phyloP scores from a whole-genome alignment of 2,113 vertebrate species.

The Myrmecophaga tridactyla region DNA sequence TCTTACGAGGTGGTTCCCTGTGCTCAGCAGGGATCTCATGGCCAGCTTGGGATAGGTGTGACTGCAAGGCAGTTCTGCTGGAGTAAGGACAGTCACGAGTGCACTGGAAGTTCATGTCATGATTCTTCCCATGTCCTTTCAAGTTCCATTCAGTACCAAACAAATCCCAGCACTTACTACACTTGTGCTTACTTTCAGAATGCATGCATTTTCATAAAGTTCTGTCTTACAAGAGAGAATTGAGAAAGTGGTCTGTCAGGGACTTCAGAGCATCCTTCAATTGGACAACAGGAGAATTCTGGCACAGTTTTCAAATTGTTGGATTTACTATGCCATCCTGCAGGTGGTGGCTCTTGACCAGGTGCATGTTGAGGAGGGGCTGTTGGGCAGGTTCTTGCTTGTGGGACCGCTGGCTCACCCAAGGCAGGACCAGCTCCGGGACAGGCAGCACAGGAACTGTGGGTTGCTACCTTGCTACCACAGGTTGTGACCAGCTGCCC shows the following conservation, averaged over 20 bases:
- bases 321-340: slow-evolving; percentile 95
- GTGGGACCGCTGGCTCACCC: too few relatives aligned
- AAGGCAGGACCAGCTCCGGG: too few relatives aligned
- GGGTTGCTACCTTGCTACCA: too few relatives aligned
- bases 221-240: slow-evolving; percentile 97
- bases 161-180: slow-evolving; percentile 94
- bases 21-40: slow-evolving; percentile 98
- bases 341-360: slow-evolving; percentile 6
- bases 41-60: slow-evolving; percentile 95
- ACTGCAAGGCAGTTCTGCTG: slow-evolving; percentile 94
- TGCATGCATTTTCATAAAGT: slow-evolving; percentile 99
- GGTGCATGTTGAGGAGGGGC: too few relatives aligned
- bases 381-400: too few relatives aligned
- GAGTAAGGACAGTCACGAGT: slow-evolving; percentile 98
- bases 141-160: slow-evolving; percentile 98
- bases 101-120: slow-evolving; percentile 96
- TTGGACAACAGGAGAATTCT: slow-evolving; percentile 98
- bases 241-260: slow-evolving; percentile 97
- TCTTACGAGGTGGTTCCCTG: slow-evolving; percentile 97
- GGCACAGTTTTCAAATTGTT: slow-evolving; percentile 92
- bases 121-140: slow-evolving; percentile 93
- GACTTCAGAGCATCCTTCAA: slow-evolving; percentile 97
- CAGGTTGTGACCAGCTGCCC: too few relatives aligned
- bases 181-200: slow-evolving; percentile 99
- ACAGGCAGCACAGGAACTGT: too few relatives aligned